These are phyloP conservation scores for Brachyptera risi DNA, from an alignment of 2,888 invertebrate genomes.

Conservation along the genomic window DNA sequence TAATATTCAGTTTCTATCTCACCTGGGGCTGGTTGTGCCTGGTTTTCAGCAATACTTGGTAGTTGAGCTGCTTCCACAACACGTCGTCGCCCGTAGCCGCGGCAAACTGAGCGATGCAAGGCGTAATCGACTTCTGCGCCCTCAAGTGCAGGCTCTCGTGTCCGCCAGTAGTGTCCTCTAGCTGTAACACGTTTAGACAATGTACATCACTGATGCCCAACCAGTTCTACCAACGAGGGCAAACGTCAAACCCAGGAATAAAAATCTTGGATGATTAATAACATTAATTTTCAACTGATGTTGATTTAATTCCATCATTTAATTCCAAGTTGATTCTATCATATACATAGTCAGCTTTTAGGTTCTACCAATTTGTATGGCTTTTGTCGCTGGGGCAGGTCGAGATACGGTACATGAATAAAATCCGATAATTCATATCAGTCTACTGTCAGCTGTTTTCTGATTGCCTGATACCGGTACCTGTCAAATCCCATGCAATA, in stretches of 20 bases:
- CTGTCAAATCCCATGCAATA: too few species aligned
- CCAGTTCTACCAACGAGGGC: too few species aligned
- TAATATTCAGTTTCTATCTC: conserved; percentile 38
- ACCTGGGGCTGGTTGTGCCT: conserved; percentile 71
- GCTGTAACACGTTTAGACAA: conserved; percentile 36
- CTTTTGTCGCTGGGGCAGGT: not conserved
- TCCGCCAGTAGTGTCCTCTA: conserved; percentile 70
- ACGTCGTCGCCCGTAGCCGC: conserved; percentile 80
- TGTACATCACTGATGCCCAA: too few species aligned
- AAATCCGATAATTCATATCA: not conserved
- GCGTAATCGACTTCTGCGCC: conserved; percentile 59
- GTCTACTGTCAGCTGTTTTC: too few species aligned
- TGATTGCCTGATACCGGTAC: too few species aligned
- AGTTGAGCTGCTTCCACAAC: conserved; percentile 85
- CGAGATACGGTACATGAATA: not conserved
- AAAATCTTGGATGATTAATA: too few species aligned
- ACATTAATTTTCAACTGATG: too few species aligned
- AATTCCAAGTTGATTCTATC: too few species aligned
- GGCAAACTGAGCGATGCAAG: conserved; percentile 78
- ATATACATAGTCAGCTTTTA: too few species aligned
- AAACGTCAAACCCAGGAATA: too few species aligned
- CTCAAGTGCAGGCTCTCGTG: conserved; percentile 60
- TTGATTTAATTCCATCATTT: too few species aligned
- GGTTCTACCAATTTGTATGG: too few species aligned
- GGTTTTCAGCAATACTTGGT: conserved; percentile 85